Evolutionary conservation across 2,888 invertebrate genomes (phyloP), one percentile per base, ranked within the genome.

Genomic region (Papilio demoleus): DNA sequence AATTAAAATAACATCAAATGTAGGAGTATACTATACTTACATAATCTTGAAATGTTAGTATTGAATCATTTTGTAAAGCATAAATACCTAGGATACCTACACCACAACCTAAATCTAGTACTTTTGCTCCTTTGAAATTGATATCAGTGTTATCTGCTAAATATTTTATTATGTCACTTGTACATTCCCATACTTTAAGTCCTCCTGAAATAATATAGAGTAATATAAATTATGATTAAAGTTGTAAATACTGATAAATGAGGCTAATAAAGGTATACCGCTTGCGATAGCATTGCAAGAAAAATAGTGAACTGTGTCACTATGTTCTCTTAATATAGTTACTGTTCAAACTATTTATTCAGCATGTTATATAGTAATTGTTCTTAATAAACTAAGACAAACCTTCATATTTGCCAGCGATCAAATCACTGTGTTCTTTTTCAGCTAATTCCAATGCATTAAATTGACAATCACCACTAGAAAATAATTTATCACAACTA

Each of bases 111-210:
- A 99, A 93, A 93, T 99, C 99, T 62, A 99, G 87, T 0, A 98
- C 95, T 59, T 84, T 89, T 77, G 93, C 95, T 27, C 89, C 85
- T 50, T 93, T 79, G 17, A 94, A 88, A 8, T 86, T 68, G 9
- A 83, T 76, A 14, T 71, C 68, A 17, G 76, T 70, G 67, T 79
- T 70, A 73, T 83, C 80, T 4, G 89, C 79, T 42, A 98, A 83
- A 84, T 95, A 97, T 70, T 94, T 85, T 42, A 96, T 87, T 66
- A 99, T 86, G 84, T 99, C 98, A 77, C 94, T 92, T 5, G 97
- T 97, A 80, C 98, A 98, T 91, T 99, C 99, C 99, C 99, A 99
- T 70, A 98, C 95, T 93, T 99, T 99, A 36, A 98, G 93, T 11
- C 99, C 99, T 77, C 99, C 98, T 97, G 79, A 61, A 90, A 81